These are phyloP conservation scores for Erinaceus europaeus DNA, from an alignment of 2,113 vertebrate species.

Conservation along the genomic window DNA sequence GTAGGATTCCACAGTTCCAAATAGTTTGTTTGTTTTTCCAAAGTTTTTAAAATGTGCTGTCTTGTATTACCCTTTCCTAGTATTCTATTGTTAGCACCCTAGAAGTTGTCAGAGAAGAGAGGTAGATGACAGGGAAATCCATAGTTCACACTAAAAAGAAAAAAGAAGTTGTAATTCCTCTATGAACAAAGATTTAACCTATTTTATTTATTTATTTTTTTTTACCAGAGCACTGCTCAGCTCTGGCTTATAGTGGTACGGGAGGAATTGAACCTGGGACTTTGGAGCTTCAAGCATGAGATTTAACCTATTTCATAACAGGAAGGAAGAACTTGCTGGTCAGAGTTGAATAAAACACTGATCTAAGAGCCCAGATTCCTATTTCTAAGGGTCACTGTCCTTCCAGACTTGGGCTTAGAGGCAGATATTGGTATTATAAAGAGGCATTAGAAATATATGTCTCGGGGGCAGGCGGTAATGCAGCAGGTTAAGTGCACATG, in stretches of 20 bases:
- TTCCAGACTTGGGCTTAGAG: background rate
- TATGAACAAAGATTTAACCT: slow-evolving; percentile 14
- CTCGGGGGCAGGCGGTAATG: no score
- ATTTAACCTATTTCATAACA: no score
- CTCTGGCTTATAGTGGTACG: no score
- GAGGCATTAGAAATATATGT: background rate
- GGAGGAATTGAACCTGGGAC: no score
- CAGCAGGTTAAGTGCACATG: no score
- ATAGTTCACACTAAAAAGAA: background rate
- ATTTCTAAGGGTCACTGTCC: background rate
- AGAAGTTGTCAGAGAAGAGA: background rate
- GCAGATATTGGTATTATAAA: background rate
- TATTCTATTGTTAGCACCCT: background rate
- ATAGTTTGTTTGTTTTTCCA: no score
- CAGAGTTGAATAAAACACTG: slow-evolving; percentile 6
- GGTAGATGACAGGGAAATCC: background rate
- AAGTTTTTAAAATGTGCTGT: no score
- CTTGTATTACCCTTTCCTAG: no score
- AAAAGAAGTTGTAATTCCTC: background rate
- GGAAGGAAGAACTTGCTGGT: background rate
- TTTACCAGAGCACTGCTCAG: no score
- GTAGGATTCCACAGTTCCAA: no score
- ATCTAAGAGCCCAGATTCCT: background rate
- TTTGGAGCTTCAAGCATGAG: no score
- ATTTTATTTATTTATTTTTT: background rate